Evolutionary conservation across 2,113 vertebrate genomes (phyloP).

Genomic region (Ceratotherium simum): DNA sequence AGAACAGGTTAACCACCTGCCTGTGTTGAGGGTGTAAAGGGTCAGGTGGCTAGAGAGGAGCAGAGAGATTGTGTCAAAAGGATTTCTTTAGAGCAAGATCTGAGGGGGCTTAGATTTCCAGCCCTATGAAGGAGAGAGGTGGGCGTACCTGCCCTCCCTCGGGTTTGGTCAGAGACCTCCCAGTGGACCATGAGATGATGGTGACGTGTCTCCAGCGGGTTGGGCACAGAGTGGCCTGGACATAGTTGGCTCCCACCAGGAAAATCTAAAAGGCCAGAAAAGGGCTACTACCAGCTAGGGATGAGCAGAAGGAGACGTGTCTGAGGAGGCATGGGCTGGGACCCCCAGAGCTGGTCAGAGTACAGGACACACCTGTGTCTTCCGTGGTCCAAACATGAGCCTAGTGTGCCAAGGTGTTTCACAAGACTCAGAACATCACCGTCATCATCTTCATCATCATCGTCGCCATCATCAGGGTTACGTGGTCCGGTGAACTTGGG

Average conservation of each 20-base stretch:
- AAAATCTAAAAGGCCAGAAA: background rate
- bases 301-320: fast-evolving
- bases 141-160: fast-evolving
- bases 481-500: background rate
- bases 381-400: background rate
- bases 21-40: fast-evolving
- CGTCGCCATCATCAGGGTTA: background rate
- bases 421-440: background rate
- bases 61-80: background rate
- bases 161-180: background rate
- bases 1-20: fast-evolving
- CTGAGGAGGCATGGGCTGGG: fast-evolving
- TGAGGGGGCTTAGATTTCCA: background rate
- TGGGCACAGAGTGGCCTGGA: background rate
- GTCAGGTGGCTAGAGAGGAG: background rate
- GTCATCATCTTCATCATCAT: fast-evolving
- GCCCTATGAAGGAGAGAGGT: fast-evolving
- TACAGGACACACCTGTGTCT: background rate
- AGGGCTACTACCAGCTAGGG: background rate
- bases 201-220: background rate
- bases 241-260: background rate
- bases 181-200: background rate
- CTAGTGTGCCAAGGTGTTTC: background rate
- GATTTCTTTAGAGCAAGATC: background rate
- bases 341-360: background rate